Conservation (phyloP, 1,140 invertebrate species). For the Laodelphax striatellus region DNA sequence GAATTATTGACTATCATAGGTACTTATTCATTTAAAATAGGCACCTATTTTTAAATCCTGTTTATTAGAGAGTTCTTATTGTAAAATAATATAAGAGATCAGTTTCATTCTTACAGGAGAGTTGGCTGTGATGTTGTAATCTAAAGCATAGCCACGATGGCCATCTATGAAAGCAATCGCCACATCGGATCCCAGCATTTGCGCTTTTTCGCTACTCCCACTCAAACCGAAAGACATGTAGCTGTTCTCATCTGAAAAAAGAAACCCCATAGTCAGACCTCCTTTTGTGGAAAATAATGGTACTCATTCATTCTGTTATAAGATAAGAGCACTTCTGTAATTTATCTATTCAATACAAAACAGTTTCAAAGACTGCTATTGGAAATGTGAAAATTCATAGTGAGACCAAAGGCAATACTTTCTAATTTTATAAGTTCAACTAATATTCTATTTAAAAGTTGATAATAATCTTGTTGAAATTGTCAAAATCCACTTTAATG, state of each 20-base stretch:
- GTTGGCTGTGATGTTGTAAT: slow-evolving; percentile 77
- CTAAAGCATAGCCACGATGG: slow-evolving; percentile 55
- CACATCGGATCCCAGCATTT: slow-evolving; percentile 80
- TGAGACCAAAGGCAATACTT: no score
- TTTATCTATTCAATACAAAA: no score
- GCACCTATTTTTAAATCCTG: no score
- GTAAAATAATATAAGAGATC: neutral
- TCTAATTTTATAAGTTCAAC: no score
- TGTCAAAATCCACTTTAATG: no score
- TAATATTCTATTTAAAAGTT: no score
- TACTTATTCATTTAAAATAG: no score
- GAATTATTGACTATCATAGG: no score
- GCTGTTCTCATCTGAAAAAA: slow-evolving; percentile 50
- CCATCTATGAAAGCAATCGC: slow-evolving; percentile 63
- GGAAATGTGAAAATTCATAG: no score
- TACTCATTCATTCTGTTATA: neutral
- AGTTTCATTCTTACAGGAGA: slow-evolving; percentile 48
- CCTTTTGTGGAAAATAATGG: neutral
- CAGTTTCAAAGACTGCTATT: no score
- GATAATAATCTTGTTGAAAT: no score
- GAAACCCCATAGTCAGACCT: slow-evolving; percentile 1
- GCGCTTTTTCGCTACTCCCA: slow-evolving; percentile 50
- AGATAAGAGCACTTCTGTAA: neutral
- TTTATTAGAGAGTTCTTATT: no score
- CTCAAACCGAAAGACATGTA: slow-evolving; percentile 84